phyloP scores from a whole-genome alignment of 1,140 invertebrate genomes.

The Drosophila nikananu region DNA sequence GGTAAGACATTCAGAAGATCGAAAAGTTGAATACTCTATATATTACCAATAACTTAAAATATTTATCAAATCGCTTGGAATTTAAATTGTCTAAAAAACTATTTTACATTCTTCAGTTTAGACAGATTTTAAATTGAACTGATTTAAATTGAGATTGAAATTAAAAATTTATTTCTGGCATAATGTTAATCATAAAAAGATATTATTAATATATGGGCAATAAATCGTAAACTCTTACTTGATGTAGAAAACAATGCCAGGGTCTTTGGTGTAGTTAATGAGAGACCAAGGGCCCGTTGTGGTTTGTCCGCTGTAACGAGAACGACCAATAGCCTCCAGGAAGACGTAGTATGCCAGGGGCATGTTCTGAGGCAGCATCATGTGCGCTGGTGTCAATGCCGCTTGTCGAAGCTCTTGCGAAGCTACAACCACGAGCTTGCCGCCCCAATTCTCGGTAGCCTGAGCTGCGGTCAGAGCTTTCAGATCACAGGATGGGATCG shows the following conservation, averaged over 20 bases:
- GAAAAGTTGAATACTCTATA: too few relatives aligned
- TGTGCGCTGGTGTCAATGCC: slow-evolving; percentile 87
- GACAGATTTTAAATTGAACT: too few relatives aligned
- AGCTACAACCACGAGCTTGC: slow-evolving; percentile 90
- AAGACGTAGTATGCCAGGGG: slow-evolving; percentile 89
- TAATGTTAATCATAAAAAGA: too few relatives aligned
- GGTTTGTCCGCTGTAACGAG: slow-evolving; percentile 89
- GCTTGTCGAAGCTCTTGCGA: slow-evolving; percentile 88
- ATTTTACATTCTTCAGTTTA: too few relatives aligned
- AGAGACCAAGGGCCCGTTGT: slow-evolving; percentile 88
- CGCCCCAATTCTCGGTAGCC: slow-evolving; percentile 85
- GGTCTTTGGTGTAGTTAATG: slow-evolving; percentile 86
- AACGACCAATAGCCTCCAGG: slow-evolving; percentile 91
- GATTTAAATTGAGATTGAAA: too few relatives aligned
- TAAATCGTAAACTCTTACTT: slow-evolving; percentile 49
- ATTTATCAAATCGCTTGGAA: too few relatives aligned
- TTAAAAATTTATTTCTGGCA: too few relatives aligned
- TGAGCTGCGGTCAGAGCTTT: slow-evolving; percentile 74
- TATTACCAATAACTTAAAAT: too few relatives aligned
- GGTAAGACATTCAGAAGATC: too few relatives aligned
- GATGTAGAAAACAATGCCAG: slow-evolving; percentile 81
- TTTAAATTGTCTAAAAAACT: too few relatives aligned
- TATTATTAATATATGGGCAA: neutral
- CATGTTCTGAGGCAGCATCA: slow-evolving; percentile 85
- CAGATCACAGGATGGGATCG: slow-evolving; percentile 84